A percentile compares a stretch with the other conserved stretches of the same genome.
Evolutionary conservation across 1,140 invertebrate species (phyloP).

Genomic region (Apolygus lucorum): DNA sequence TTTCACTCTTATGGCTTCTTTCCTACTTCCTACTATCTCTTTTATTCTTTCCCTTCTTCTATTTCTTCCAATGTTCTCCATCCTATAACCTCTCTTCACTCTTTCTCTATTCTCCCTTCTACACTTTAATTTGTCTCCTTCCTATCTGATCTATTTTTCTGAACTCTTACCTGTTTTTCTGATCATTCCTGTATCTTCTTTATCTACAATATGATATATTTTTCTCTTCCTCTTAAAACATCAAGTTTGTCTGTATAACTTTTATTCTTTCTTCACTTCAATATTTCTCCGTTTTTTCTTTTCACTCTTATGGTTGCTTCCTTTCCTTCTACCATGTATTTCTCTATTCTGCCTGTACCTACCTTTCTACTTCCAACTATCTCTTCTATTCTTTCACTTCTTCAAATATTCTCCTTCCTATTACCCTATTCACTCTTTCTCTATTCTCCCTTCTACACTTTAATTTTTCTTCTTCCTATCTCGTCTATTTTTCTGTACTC

Average conservation of each 20-base stretch:
- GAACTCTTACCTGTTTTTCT: neutral
- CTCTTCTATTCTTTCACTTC: neutral
- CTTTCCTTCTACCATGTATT: neutral
- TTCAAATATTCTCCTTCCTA: neutral
- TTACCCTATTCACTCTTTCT: neutral
- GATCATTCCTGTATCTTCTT: neutral
- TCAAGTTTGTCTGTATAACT: neutral
- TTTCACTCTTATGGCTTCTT: too few species aligned
- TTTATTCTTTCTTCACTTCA: constrained; percentile 4
- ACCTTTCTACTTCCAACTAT: neutral
- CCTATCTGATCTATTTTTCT: neutral
- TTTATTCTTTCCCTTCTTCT: too few species aligned
- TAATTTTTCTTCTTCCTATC: neutral
- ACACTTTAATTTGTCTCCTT: neutral
- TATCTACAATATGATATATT: neutral
- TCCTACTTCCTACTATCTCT: too few species aligned
- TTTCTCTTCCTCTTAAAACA: neutral
- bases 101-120: neutral
- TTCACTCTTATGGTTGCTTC: neutral
- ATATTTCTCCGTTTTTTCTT: too few species aligned
- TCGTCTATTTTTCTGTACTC: neutral
- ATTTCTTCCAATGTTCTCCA: neutral
- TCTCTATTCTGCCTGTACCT: neutral
- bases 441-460: neutral
- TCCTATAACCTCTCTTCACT: neutral